Evolutionary conservation across 2,113 vertebrate species (phyloP).

Genomic region (Catagonus wagneri): DNA sequence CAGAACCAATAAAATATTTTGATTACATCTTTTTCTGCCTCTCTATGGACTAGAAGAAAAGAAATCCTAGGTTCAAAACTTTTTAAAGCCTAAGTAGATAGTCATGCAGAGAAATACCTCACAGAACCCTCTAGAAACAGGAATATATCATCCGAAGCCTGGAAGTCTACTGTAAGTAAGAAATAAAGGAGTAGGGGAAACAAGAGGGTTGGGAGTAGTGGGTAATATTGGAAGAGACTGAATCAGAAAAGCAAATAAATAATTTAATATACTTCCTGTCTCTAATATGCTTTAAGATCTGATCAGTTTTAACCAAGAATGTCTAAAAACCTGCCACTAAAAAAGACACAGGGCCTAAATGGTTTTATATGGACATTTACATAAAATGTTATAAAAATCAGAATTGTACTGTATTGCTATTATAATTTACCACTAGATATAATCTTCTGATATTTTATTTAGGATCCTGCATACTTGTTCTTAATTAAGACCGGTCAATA

Average conservation of each 20-base stretch:
- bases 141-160: neutral
- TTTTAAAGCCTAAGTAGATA: conserved; percentile 27
- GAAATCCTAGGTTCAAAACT: conserved; percentile 36
- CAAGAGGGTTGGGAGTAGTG: neutral
- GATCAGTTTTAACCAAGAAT: conserved; percentile 29
- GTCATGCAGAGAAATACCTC: neutral
- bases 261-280: neutral
- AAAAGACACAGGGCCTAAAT: neutral
- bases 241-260: conserved; percentile 47
- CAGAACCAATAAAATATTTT: neutral
- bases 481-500: neutral
- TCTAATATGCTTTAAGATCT: neutral
- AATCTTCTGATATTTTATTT: conserved; percentile 23
- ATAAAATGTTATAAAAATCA: neutral
- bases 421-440: neutral
- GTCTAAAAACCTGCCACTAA: conserved; percentile 11
- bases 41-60: conserved; percentile 5
- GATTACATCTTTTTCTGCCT: neutral
- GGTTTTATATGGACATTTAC: neutral
- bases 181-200: conserved; percentile 1
- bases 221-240: neutral
- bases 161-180: neutral
- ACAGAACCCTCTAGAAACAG: neutral
- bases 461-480: neutral
- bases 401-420: too few relatives aligned